phyloP scores from a whole-genome alignment of 2,113 vertebrate species.

The Casuarius casuarius region DNA sequence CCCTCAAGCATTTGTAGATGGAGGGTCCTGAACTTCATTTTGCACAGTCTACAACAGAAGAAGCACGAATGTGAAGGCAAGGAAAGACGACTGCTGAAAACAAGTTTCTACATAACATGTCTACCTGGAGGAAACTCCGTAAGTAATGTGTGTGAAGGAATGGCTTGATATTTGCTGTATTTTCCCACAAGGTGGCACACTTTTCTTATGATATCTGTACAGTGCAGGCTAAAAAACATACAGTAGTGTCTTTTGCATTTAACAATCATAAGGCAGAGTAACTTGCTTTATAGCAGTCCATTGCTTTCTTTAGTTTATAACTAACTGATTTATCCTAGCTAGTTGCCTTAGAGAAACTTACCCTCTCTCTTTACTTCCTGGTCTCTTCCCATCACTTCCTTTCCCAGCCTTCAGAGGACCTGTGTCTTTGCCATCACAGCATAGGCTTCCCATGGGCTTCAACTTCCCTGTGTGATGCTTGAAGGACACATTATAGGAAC shows the following conservation, averaged over 20 bases:
- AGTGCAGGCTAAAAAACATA: neutral
- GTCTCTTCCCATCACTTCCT: neutral
- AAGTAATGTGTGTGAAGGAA: neutral
- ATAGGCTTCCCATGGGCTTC: neutral
- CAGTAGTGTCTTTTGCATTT: neutral
- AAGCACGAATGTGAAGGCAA: neutral
- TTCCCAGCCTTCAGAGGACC: neutral
- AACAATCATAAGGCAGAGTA: neutral
- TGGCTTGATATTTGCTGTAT: neutral
- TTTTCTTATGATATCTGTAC: neutral
- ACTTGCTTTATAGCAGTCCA: neutral
- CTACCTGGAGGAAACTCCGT: neutral
- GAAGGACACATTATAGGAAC: neutral
- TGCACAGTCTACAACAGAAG: neutral
- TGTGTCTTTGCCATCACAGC: neutral
- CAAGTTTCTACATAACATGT: neutral
- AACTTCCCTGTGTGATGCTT: neutral
- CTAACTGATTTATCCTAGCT: neutral
- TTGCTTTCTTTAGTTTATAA: neutral
- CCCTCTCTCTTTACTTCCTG: neutral
- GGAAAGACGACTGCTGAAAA: neutral
- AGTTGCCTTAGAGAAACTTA: neutral
- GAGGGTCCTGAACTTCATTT: neutral
- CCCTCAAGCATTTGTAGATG: neutral
- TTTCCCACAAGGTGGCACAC: constrained; percentile 70